Conservation (phyloP, 2,888 invertebrate genomes). For the Platypus cylindrus region DNA sequence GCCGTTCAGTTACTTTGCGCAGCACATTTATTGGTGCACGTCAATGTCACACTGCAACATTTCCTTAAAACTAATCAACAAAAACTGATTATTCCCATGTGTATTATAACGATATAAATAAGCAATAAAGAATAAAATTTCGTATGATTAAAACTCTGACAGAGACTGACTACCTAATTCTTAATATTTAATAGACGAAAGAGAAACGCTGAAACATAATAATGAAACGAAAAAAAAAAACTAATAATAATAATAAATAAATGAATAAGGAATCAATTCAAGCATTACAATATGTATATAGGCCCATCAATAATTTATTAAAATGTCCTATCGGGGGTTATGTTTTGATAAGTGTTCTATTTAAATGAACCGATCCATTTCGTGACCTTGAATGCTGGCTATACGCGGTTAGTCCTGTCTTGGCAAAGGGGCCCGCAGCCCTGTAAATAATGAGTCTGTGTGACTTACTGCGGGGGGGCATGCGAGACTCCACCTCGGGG, state of each 20-base stretch:
- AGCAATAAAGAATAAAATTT: too few relatives aligned
- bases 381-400: conserved; percentile 22
- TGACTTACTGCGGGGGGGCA: conserved; percentile 34
- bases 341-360: conserved; percentile 19
- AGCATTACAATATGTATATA: conserved; percentile 5
- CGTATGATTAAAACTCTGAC: too few relatives aligned
- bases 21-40: too few relatives aligned
- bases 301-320: conserved; percentile 15
- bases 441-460: conserved; percentile 34
- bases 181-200: too few relatives aligned
- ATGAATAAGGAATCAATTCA: conserved; percentile 14
- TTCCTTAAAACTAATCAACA: too few relatives aligned
- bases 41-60: too few relatives aligned
- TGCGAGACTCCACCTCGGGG: conserved; percentile 30
- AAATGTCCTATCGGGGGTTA: conserved; percentile 14
- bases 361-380: conserved; percentile 22
- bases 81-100: too few relatives aligned
- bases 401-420: conserved; percentile 24
- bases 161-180: too few relatives aligned
- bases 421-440: conserved; percentile 30
- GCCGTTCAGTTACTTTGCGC: too few relatives aligned
- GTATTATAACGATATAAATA: too few relatives aligned
- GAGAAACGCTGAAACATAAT: too few relatives aligned
- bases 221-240: conserved; percentile 2
- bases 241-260: too few relatives aligned